These are phyloP conservation scores for Onychomys leucogaster DNA, from an alignment of 2,797 vertebrate species.

Conservation along the genomic window DNA sequence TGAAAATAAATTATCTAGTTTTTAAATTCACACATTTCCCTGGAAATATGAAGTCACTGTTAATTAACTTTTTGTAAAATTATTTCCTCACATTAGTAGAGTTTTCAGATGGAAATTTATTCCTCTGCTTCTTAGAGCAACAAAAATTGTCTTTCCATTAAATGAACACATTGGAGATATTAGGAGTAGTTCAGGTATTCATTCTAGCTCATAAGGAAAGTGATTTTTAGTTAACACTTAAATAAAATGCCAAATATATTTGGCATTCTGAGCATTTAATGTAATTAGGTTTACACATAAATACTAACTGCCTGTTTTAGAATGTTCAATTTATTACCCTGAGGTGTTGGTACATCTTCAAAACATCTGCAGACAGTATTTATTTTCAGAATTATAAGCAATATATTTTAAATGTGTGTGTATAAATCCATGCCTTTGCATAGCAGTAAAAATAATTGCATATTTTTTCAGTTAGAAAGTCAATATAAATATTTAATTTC, in stretches of 20 bases:
- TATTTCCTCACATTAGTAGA: not conserved
- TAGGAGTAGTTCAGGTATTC: not conserved
- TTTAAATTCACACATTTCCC: not conserved
- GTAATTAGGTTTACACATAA: conserved; percentile 25
- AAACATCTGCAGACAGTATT: conserved; percentile 54
- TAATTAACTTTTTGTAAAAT: not conserved
- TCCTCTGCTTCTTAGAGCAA: not conserved
- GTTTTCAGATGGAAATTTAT: not conserved
- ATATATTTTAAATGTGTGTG: conserved; percentile 10
- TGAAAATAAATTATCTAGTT: not conserved
- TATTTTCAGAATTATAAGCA: conserved; percentile 39
- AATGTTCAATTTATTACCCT: conserved; percentile 59
- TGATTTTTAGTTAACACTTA: conserved; percentile 36
- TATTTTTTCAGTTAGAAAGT: conserved; percentile 56
- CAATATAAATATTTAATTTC: not conserved
- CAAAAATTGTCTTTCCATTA: not conserved
- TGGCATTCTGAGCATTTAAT: conserved; percentile 52
- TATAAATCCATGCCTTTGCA: conserved; percentile 32
- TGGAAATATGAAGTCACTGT: not conserved
- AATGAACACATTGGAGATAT: not conserved
- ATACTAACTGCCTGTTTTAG: conserved; percentile 59
- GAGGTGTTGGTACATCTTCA: conserved; percentile 51
- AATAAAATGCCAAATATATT: conserved; percentile 53
- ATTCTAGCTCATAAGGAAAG: not conserved
- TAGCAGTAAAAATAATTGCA: conserved; percentile 19